A percentile compares a stretch with the other conserved stretches of the same genome.
Evolutionary conservation across 2,888 invertebrate species (phyloP).

Genomic region (Athalia rosae): DNA sequence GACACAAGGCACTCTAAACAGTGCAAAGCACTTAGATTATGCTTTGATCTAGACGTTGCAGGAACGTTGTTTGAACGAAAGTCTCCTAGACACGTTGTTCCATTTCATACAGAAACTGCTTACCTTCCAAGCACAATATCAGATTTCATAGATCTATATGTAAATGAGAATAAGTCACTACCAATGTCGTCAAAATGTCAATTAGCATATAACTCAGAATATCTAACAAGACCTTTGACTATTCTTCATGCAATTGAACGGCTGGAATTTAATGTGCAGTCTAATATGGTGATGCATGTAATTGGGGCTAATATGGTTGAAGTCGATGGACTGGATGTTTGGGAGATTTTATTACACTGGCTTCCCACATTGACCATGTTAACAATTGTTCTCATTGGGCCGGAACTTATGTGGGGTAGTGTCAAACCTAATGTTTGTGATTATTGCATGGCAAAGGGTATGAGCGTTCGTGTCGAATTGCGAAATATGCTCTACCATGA

Average conservation of each 20-base stretch:
- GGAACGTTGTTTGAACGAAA: constrained; percentile 49
- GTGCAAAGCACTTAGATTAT: constrained; percentile 57
- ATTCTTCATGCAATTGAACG: constrained; percentile 60
- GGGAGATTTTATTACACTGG: constrained; percentile 69
- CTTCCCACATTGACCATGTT: constrained; percentile 57
- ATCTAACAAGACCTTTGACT: constrained; percentile 64
- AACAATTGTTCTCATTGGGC: constrained; percentile 64
- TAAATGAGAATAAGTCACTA: constrained; percentile 49
- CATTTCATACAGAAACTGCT: constrained; percentile 52
- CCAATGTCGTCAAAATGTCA: constrained; percentile 53
- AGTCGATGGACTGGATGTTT: constrained; percentile 59
- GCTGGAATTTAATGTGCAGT: constrained; percentile 49
- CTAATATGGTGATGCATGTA: constrained; percentile 62
- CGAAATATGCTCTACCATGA: constrained; percentile 56
- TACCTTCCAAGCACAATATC: constrained; percentile 58
- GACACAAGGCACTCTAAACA: constrained; percentile 49
- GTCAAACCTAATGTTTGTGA: constrained; percentile 54
- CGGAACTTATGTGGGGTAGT: constrained; percentile 61
- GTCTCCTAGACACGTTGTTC: constrained; percentile 55
- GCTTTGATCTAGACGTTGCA: constrained; percentile 60
- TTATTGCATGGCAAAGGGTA: constrained; percentile 53
- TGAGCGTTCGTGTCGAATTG: constrained; percentile 54
- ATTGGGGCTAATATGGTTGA: constrained; percentile 67
- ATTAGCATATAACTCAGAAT: constrained; percentile 57
- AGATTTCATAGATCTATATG: constrained; percentile 57